Evolutionary conservation across 2,797 vertebrate species (phyloP), one percentile per base, ranked within the genome.

Genomic region (Typhlichthys subterraneus): DNA sequence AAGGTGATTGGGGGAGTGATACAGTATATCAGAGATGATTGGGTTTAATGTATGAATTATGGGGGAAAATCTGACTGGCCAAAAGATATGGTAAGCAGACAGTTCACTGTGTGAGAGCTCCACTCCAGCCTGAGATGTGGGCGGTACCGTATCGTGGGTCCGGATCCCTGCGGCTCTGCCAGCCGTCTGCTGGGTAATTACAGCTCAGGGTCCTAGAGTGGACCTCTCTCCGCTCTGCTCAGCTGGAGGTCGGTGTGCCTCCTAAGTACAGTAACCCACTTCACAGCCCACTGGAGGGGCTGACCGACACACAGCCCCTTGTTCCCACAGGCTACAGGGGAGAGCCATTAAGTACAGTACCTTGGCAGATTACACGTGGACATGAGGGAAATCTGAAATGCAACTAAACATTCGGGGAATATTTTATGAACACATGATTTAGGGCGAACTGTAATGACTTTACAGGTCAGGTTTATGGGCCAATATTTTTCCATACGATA

Each of bases 171-270:
- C 70, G 74, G 77, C 76, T 48, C 65, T 69, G 77, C 88, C 92
- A 93, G 89, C 91, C 91, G 89, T 85, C 87, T 83, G 64, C 17
- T 47, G 69, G 31, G 76, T 92, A 91, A 92, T 92, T 88, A 88
- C 82, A 79, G 83, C 82, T 80, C 50, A 65, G 70, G 79, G 78
- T 72, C 77, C 79, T 67, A 63, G 75, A 69, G 65, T 64, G 72
- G 67, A 72, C 66, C 4, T 15, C 33, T 57, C 66, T 70, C 31
- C 57, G 76, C 64, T 74, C 23, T 15, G 57, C 53, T 47, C 69
- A 64, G 68, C 57, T 50, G 52, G 73, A 73, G 75, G 70, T 65
- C 23, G 4, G 12, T 64, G 56, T 54, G 33, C 14, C 63, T 68
- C 56, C 69, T 76, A 72, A 29, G 23, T 29, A 29, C 23, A 29